phyloP scores from a whole-genome alignment of 2,888 invertebrate species.

The Aproaerema taeniolella region DNA sequence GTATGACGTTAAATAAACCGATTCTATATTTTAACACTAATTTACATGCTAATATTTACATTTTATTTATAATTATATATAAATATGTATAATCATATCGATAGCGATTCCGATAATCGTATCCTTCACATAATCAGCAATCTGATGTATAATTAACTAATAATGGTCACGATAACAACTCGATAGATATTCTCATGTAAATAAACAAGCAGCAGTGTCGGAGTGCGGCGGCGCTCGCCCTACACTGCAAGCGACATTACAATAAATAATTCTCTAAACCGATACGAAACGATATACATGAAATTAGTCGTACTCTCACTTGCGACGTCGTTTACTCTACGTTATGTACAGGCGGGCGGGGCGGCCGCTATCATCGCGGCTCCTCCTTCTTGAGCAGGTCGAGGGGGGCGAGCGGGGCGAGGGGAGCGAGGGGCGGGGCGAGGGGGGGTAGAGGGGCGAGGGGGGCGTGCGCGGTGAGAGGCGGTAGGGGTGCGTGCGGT shows the following conservation, averaged over 20 bases:
- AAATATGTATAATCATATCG: slow-evolving; percentile 76
- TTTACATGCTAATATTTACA: slow-evolving; percentile 75
- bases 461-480: slow-evolving; percentile 54
- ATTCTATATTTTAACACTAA: slow-evolving; percentile 75
- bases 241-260: slow-evolving; percentile 67
- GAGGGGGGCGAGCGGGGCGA: slow-evolving; percentile 63
- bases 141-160: slow-evolving; percentile 76
- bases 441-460: slow-evolving; percentile 61
- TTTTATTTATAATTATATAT: slow-evolving; percentile 76
- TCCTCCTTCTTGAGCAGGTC: slow-evolving; percentile 80
- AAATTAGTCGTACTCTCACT: slow-evolving; percentile 50
- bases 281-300: slow-evolving; percentile 58
- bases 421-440: slow-evolving; percentile 43
- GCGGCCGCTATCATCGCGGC: slow-evolving; percentile 72
- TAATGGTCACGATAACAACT: slow-evolving; percentile 76
- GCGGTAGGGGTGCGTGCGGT: slow-evolving; percentile 62
- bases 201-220: slow-evolving; percentile 71
- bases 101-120: slow-evolving; percentile 70
- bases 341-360: slow-evolving; percentile 39
- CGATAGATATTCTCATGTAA: slow-evolving; percentile 74
- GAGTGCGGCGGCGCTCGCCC: slow-evolving; percentile 47
- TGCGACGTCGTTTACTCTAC: slow-evolving; percentile 43
- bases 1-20: slow-evolving; percentile 75
- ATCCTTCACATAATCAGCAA: slow-evolving; percentile 67
- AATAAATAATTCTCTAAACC: slow-evolving; percentile 73